Base-by-base conservation (phyloP, 2,113 vertebrate species). In the Columba livia region DNA sequence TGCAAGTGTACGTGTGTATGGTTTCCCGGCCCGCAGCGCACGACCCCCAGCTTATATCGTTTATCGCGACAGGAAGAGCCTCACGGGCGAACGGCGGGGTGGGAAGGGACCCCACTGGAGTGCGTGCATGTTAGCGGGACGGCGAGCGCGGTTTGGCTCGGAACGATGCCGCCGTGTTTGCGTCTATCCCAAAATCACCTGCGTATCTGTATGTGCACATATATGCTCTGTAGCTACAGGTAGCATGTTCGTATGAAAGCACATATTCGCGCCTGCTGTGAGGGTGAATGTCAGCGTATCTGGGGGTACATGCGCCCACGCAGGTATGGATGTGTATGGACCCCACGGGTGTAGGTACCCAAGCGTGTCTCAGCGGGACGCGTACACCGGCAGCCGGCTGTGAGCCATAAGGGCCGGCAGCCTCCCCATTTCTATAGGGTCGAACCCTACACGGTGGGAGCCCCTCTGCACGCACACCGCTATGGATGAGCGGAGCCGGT, bases 131-230 rank as follows among this genome's bases (percentile, higher is more conserved):
- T 50, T 64, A 24, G 4, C 8, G 36, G 79, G 19, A 28, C 48
- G 65, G 32, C 11, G 50, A 80, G 25, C 44, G 42, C 48, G 32
- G 28, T 36, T 4, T 28, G 44, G 56, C 24, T 5, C 34, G 47
- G 60, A 40, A 44, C 32, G 58, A 8, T 66, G 62, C 17, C 23
- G 20, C 64, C 54, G 69, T 34, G 20, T 19, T 42, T 50, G 38
- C 15, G 11, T 3, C 74, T 4, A 0, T 15, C 80, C 66, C 1
- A 57, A 82, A 57, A 18, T 20, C 51, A 1, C 44, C 15, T 7
- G 1, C 21, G 1, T 17, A 20, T 34, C 62, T 10, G 0, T 10
- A 5, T 0, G n/a, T 8, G 60, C 15, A 9, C 23, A 6, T 8
- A 3, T 1, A 2, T 23, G 77, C 42, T 18, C 75, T 19, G 40